Evolutionary conservation across 2,113 vertebrate genomes (phyloP), one percentile per base, ranked within the genome.

Genomic region (Ageneiosus marmoratus): DNA sequence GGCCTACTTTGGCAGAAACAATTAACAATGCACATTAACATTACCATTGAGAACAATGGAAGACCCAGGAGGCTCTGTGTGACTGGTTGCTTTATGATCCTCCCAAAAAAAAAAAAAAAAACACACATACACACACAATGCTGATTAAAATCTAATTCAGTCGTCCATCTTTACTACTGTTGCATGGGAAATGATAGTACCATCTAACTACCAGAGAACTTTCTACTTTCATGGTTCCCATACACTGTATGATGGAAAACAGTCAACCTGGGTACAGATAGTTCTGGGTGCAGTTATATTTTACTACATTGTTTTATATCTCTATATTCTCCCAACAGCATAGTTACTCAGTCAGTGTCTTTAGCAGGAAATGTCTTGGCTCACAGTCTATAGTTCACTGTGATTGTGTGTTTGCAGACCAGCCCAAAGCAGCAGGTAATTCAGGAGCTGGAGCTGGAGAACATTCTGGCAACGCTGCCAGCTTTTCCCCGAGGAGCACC

Each of bases 401-500:
- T 84, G 81, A 70, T 10, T 73, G 76, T 86, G 69, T 87, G 78
- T 88, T 83, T 91, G 44, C 85, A 92, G 90, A 85, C 84, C 53
- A 75, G 83, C 88, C 32, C 85, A 69, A 84, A 90, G 73, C 80
- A 84, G 79, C 72, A 48, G 1, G 87, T 87, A 73, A 91, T 27
- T 74, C 90, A 83, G 83, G 89, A 90, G 89, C 84, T 93, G 84
- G 87, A 79, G 32, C 58, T 83, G 81, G 88, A 89, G 29, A 84
- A 89, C 83, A 85, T 91, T 60, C 79, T 91, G 84, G 72, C 86
- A 86, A 51, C 72, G 9, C 83, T 91, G 86, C 86, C 88, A 79
- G 75, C 77, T 82, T 88, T 91, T 84, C 84, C 86, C 78, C 79
- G 85, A 80, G 83, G 79, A 80, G 86, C 62, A 81, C 85, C 86